Base-by-base conservation (phyloP, 2,888 invertebrate species). In the Eulithis testata region DNA sequence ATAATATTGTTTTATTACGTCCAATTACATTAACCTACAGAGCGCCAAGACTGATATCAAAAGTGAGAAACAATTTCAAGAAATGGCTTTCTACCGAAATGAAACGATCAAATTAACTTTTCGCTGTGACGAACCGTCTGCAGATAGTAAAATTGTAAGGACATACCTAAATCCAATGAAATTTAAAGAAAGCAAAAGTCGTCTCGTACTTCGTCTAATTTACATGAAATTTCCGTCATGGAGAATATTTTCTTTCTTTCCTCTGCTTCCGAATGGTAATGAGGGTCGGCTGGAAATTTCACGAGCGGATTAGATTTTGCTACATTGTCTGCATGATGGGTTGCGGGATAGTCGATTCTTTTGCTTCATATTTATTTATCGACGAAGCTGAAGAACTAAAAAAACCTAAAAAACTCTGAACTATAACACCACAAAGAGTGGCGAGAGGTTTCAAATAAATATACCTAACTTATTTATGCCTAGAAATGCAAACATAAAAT, bases 151-250 rank as follows among this genome's bases (percentile, higher is more conserved):
- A 82, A 79, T 74, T 75, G 76, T 76, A 66, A 76, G 72, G 76
- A 69, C 59, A 68, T 70, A 66, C 65, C 67, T 73, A 66, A 75
- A 75, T 78, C 77, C 76, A 83, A 77, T 74, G 75, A 82, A 84
- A 81, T 84, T 86, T 84, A 78, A 83, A 84, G 84, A 82, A 85
- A 86, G 81, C 83, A 80, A 82, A 77, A 76, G 83, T 80, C 77
- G 76, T 75, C 77, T 82, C 74, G 75, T 85, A 82, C 83, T 86
- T 86, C 79, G 77, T 76, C 79, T 83, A 89, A 91, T 91, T 90
- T 90, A 86, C 89, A 90, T 90, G 86, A 89, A 88, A 88, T 88
- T 88, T 89, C 86, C 84, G 83, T 79, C 81, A 85, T 84, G 85
- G 80, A 82, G 82, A 84, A 82, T 86, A 86, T 85, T 86, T 79